A percentile compares a stretch with the other conserved stretches of the same genome.
These are phyloP conservation scores for Palythoa heliodiscus DNA, from an alignment of 92 coral and sea anemone genomes.

Conservation along the genomic window DNA sequence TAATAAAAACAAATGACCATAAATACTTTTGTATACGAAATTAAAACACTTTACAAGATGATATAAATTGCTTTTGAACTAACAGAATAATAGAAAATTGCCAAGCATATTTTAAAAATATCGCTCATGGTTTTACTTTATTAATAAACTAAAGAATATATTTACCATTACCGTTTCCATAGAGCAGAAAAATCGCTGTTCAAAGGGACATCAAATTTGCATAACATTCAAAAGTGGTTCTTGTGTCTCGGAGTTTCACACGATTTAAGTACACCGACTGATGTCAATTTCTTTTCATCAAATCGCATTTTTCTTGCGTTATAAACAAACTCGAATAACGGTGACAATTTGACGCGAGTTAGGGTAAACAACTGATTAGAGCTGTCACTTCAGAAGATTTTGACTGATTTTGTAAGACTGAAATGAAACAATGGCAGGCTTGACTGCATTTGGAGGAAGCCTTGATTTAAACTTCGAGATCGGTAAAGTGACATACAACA, in stretches of 20 bases:
- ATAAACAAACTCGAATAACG: slow-evolving; percentile 5
- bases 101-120: not conserved
- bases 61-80: no score
- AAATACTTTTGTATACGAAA: no score
- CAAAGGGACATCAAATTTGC: slow-evolving; percentile 8
- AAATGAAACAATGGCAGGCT: slow-evolving; percentile 4
- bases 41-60: no score
- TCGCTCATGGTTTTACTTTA: not conserved
- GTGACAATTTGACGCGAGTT: not conserved
- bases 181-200: slow-evolving; percentile 16
- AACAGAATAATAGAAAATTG: not conserved
- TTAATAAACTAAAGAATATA: not conserved
- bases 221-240: slow-evolving; percentile 1
- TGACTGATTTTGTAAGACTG: not conserved
- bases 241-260: not conserved
- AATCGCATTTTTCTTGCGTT: slow-evolving; percentile 16
- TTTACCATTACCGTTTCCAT: not conserved
- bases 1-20: no score
- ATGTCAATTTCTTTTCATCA: slow-evolving; percentile 2
- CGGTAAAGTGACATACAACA: slow-evolving; percentile 91
- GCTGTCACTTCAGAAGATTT: not conserved
- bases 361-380: not conserved
- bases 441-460: slow-evolving; percentile 18
- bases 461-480: slow-evolving; percentile 44
- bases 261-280: not conserved